A percentile compares a stretch with the other conserved stretches of the same genome.
Conservation (phyloP, 2,888 invertebrate species). For the Apotomis turbidana region DNA sequence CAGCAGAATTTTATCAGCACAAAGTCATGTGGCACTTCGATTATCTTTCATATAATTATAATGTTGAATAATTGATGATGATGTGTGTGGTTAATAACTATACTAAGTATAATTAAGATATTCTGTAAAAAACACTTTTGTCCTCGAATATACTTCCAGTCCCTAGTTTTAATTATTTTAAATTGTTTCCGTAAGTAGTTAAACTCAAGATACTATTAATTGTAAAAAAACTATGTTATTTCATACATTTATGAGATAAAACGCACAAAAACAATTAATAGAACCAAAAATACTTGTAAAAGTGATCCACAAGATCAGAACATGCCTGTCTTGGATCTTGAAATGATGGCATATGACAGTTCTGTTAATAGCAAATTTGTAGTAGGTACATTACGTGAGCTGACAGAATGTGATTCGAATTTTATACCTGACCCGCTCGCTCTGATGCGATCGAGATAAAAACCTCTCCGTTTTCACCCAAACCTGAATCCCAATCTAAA, state of each 20-base stretch:
- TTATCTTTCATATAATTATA: conserved; percentile 16
- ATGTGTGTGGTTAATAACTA: neutral
- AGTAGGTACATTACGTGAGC: too few relatives aligned
- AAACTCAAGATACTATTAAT: neutral
- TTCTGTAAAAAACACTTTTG: conserved; percentile 1
- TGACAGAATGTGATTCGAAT: too few relatives aligned
- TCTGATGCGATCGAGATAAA: too few relatives aligned
- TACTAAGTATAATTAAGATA: conserved; percentile 2
- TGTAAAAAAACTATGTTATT: neutral
- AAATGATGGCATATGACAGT: too few relatives aligned
- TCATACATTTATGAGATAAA: neutral
- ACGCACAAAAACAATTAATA: conserved; percentile 3
- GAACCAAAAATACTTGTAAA: too few relatives aligned
- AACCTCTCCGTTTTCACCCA: too few relatives aligned
- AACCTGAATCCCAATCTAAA: too few relatives aligned
- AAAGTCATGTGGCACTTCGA: neutral
- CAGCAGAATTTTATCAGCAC: too few relatives aligned
- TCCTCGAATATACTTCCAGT: conserved; percentile 22
- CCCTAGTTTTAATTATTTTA: neutral
- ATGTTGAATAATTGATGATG: conserved; percentile 3
- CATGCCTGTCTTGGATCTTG: too few relatives aligned
- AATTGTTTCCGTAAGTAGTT: neutral
- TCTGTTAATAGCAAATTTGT: too few relatives aligned
- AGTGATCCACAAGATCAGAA: too few relatives aligned
- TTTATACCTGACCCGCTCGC: too few relatives aligned